Percentiles rank a stretch among this genome's conserved stretches.
Evolutionary conservation across 2,888 invertebrate species (phyloP).

Genomic region (Agrochola circellaris): DNA sequence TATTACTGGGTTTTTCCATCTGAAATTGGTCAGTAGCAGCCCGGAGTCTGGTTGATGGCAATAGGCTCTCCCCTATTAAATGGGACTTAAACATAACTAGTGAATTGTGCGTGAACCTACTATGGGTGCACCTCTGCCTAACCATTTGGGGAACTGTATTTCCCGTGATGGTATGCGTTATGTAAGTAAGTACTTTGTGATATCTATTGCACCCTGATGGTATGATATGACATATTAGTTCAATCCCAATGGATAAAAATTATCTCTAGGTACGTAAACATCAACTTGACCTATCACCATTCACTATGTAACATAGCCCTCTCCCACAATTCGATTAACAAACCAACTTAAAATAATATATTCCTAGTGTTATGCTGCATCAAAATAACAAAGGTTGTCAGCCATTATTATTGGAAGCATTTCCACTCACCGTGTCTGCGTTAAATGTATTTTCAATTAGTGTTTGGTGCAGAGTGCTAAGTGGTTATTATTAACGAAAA

Average conservation of each 20-base stretch:
- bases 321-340: conserved; percentile 14
- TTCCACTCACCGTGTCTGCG: neutral
- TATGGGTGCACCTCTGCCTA: no score
- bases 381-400: conserved; percentile 14
- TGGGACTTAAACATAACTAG: no score
- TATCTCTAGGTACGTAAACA: neutral
- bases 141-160: no score
- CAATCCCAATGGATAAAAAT: neutral
- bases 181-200: neutral
- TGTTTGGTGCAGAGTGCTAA: neutral
- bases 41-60: no score
- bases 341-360: conserved; percentile 17
- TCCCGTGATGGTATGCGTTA: no score
- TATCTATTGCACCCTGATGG: neutral
- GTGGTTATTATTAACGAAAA: conserved; percentile 14
- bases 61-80: no score
- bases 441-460: conserved; percentile 40
- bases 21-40: no score
- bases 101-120: no score
- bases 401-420: conserved; percentile 12
- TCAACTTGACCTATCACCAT: neutral
- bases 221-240: neutral
- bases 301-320: no score
- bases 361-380: neutral
- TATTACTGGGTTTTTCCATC: no score